These are phyloP conservation scores for Loriculus beryllinus DNA, from an alignment of 2,797 vertebrate species.

Conservation along the genomic window DNA sequence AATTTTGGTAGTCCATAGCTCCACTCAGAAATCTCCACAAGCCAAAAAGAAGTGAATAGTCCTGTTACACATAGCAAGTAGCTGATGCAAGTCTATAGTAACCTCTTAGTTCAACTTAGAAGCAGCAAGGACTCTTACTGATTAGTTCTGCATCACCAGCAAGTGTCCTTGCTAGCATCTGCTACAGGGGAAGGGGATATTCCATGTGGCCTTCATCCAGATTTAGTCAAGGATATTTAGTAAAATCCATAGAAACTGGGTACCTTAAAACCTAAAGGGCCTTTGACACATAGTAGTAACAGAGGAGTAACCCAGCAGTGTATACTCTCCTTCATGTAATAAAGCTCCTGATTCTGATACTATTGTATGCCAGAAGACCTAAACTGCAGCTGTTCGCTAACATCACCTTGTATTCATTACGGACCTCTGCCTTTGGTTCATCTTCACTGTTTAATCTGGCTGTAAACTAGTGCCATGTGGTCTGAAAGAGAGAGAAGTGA, in stretches of 20 bases:
- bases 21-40: neutral
- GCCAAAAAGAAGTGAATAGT: neutral
- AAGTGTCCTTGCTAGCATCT: constrained; percentile 15
- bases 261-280: neutral
- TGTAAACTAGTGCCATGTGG: neutral
- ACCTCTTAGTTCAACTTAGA: neutral
- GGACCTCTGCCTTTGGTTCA: neutral
- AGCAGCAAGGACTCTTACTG: neutral
- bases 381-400: neutral
- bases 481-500: neutral
- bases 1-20: neutral
- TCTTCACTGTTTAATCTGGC: neutral
- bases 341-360: neutral
- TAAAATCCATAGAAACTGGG: neutral
- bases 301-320: neutral
- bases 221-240: neutral
- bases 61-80: neutral
- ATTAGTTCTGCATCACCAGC: constrained; percentile 32
- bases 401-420: neutral
- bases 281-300: neutral
- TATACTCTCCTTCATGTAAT: neutral
- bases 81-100: neutral
- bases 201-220: neutral
- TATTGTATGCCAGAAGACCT: neutral
- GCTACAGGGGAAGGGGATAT: neutral